phyloP scores from a whole-genome alignment of 2,888 invertebrate species.

The Eutolmus rufibarbis region DNA sequence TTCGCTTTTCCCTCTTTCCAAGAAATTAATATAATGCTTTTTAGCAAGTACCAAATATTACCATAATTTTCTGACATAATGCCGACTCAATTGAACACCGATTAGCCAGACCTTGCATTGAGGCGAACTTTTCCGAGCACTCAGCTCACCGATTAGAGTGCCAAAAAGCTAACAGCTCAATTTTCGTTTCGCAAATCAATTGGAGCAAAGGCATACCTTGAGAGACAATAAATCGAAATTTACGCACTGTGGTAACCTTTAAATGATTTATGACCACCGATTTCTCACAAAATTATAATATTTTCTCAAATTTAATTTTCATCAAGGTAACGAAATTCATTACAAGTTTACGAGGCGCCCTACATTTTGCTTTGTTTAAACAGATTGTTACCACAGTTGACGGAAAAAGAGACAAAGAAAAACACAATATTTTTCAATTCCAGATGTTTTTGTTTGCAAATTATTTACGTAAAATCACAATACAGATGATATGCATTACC shows the following conservation, averaged over 20 bases:
- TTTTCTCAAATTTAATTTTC: background rate
- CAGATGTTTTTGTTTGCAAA: background rate
- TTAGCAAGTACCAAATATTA: background rate
- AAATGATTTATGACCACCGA: background rate
- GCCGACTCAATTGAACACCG: background rate
- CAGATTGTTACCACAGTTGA: background rate
- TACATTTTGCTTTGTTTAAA: background rate
- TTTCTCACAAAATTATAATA: background rate
- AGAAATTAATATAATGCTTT: background rate
- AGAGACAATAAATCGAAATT: background rate
- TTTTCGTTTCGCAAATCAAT: background rate
- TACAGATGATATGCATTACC: background rate
- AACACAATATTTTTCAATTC: background rate
- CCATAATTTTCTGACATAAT: background rate
- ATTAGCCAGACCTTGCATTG: background rate
- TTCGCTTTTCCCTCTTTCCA: background rate
- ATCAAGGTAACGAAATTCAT: background rate
- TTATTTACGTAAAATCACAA: background rate
- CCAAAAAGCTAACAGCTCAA: background rate
- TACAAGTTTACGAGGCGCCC: background rate
- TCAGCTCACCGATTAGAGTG: background rate
- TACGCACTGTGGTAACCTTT: background rate
- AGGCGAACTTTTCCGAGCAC: background rate
- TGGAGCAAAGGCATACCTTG: background rate
- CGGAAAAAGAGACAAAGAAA: background rate